A percentile compares a stretch with the other conserved stretches of the same genome.
Conservation (phyloP, 2,797 vertebrate species). For the Acridotheres tristis region DNA sequence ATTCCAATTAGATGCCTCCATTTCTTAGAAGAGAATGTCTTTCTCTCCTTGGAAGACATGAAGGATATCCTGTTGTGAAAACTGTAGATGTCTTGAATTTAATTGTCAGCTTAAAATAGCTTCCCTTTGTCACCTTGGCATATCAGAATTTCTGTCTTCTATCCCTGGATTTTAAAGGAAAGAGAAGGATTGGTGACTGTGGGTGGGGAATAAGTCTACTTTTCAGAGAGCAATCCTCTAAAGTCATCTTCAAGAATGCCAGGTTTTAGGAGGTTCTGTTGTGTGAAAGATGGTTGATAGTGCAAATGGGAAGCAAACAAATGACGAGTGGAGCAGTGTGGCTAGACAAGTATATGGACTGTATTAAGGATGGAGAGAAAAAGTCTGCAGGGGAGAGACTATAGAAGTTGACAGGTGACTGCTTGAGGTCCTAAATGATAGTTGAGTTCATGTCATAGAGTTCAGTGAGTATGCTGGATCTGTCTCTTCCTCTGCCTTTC, state of each 20-base stretch:
- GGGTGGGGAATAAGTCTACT: not conserved
- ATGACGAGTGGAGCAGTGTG: not conserved
- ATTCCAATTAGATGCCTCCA: not conserved
- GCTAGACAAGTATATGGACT: not conserved
- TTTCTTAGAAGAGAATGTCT: no score
- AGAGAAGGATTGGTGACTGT: not conserved
- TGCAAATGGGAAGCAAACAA: not conserved
- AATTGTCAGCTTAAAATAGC: not conserved
- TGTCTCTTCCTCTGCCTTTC: constrained; percentile 42
- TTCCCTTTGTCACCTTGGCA: not conserved
- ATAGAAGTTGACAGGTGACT: not conserved
- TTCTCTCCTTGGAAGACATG: not conserved
- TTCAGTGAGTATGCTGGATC: not conserved
- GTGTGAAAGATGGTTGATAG: not conserved
- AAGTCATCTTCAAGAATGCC: not conserved
- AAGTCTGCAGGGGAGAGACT: not conserved
- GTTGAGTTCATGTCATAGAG: not conserved
- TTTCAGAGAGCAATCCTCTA: not conserved
- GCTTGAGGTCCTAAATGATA: constrained; percentile 13
- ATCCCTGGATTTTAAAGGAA: not conserved
- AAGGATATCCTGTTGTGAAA: not conserved
- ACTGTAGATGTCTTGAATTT: not conserved
- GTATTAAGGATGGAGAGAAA: not conserved
- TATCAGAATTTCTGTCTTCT: not conserved
- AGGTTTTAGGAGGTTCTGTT: not conserved